Evolutionary conservation across 2,113 vertebrate genomes (phyloP).

Genomic region (Dasypus novemcinctus): DNA sequence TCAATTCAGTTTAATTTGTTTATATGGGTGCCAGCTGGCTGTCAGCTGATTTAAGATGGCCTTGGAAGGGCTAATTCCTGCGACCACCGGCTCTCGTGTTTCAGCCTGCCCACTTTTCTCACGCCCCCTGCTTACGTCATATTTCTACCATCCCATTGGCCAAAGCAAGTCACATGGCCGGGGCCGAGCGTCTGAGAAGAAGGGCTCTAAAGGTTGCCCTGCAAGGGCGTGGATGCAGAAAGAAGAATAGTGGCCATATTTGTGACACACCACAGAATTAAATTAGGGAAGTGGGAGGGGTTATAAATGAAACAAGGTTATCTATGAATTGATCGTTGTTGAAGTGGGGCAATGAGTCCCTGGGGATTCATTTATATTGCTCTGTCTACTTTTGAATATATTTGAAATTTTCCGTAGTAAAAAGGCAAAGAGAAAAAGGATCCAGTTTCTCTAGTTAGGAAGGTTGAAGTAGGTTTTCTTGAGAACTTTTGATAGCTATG

Average conservation of each 20-base stretch:
- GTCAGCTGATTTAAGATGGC: neutral
- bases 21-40: neutral
- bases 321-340: neutral
- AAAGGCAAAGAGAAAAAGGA: neutral
- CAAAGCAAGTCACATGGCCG: fast-evolving
- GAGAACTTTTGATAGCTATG: neutral
- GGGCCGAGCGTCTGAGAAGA: neutral
- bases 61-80: neutral
- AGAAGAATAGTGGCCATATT: neutral
- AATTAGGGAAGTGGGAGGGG: neutral
- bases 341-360: no score
- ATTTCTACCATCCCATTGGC: neutral
- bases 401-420: neutral
- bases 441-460: neutral
- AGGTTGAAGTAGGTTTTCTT: neutral
- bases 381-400: neutral
- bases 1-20: neutral
- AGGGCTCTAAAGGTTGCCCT: no score
- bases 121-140: neutral
- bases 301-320: neutral
- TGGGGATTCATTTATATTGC: fast-evolving
- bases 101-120: no score
- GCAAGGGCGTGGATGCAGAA: fast-evolving
- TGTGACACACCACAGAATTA: no score
- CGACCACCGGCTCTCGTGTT: neutral